Evolutionary conservation across 1,140 invertebrate species (phyloP), one percentile per base, ranked within the genome.

Genomic region (Bombyx mandarina): DNA sequence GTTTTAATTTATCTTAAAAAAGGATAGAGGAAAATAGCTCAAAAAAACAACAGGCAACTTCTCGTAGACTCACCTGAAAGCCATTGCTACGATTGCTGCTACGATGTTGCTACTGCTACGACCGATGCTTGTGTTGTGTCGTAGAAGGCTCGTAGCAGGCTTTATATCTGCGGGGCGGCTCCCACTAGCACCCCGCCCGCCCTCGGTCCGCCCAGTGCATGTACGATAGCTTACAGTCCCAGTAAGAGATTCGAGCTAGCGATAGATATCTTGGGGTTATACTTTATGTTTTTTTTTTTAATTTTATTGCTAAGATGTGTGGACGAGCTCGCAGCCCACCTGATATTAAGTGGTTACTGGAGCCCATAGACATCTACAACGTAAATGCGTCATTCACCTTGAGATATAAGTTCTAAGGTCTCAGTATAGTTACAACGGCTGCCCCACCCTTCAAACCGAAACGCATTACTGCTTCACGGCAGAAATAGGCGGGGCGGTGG

Each of bases 61-160:
- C 7, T n/a, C 12, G 44, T 5, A 35, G 9, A 77, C 79, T 75
- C 72, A 82, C 79, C 79, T 69, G 52, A 74, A 67, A 63, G 75
- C 67, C 75, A 78, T 79, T 72, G 64, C 66, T 75, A 65, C 58
- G 60, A 50, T 60, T 63, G 47, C 78, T 71, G 64, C 64, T 73
- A 64, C 56, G 58, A 66, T 63, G 69, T 48, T 57, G 60, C 58
- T 63, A 60, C 54, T 68, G 18, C 57, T 52, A 52, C 55, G 53
- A 53, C 12, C 22, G 54, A 51, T 56, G 59, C 58, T 58, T 59
- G 59, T 58, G 43, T 52, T 62, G 49, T 82, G 75, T 65, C 65
- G 64, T 61, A 64, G 63, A 61, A 63, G 60, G 45, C 49, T 59
- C 60, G 63, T 59, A 58, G 64, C 67, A 35, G 58, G 52, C 69